A percentile compares a stretch with the other conserved stretches of the same genome.
Conservation (phyloP, 2,113 vertebrate species). For the Paramormyrops kingsleyae region DNA sequence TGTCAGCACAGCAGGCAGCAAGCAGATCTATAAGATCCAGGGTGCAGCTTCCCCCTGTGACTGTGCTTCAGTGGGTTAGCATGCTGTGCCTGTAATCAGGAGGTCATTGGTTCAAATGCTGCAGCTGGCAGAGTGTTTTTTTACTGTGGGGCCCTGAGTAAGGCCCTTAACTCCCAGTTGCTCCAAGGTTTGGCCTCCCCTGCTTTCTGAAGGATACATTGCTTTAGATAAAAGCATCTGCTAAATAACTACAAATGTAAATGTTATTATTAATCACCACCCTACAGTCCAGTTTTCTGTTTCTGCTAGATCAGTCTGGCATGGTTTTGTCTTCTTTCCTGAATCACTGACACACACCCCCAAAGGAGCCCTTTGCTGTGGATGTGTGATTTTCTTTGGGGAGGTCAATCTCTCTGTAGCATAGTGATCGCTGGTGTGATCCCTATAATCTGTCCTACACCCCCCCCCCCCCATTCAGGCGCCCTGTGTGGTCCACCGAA, state of each 20-base stretch:
- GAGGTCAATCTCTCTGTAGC: background rate
- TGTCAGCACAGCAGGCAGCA: background rate
- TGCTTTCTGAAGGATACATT: background rate
- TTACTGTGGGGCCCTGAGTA: background rate
- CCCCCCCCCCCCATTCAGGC: background rate
- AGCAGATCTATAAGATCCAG: background rate
- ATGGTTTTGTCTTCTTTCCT: background rate
- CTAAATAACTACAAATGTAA: background rate
- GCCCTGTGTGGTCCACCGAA: background rate
- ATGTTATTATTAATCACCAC: background rate
- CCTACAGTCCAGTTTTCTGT: background rate
- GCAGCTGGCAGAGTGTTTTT: background rate
- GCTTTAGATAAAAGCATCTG: background rate
- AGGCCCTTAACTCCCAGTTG: background rate
- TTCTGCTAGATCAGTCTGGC: background rate
- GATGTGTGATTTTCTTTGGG: background rate
- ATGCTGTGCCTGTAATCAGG: background rate
- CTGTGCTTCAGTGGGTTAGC: background rate
- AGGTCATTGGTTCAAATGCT: background rate
- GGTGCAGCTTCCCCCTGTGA: background rate
- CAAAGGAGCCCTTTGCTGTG: background rate
- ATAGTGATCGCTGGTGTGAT: background rate
- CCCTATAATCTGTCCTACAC: background rate
- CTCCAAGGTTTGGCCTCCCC: background rate
- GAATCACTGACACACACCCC: background rate